Evolutionary conservation across 2,113 vertebrate species (phyloP).

Genomic region (Chitala chitala): DNA sequence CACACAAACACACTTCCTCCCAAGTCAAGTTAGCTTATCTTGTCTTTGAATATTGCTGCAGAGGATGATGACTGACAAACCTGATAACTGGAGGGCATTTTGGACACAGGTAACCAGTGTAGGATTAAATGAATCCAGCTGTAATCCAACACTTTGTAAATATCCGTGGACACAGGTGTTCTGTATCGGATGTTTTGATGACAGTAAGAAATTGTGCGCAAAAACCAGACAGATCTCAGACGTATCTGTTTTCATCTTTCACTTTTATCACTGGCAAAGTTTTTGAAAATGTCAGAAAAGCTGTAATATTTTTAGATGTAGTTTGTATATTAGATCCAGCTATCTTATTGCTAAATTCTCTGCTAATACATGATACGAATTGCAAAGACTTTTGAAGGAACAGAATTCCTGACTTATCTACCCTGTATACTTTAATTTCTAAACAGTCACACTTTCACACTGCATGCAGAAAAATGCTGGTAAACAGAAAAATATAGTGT

Average conservation of each 20-base stretch:
- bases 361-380: no score
- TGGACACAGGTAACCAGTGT: slow-evolving; percentile 2
- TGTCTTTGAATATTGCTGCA: neutral
- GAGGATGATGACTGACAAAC: neutral
- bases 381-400: no score
- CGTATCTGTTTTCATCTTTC: neutral
- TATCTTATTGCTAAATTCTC: no score
- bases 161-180: neutral
- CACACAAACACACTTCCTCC: neutral
- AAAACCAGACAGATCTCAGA: neutral
- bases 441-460: no score
- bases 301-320: neutral
- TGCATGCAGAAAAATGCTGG: no score
- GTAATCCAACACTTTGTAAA: slow-evolving; percentile 1
- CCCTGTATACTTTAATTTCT: no score
- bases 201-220: neutral
- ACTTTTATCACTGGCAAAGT: neutral
- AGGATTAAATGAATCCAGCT: slow-evolving; percentile 13
- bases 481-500: neutral
- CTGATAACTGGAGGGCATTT: neutral
- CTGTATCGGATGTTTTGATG: neutral
- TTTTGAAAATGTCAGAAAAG: neutral
- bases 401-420: no score
- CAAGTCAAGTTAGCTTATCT: neutral
- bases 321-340: no score